Evolutionary conservation across 92 coral and sea anemone species (phyloP).

Genomic region (Porites cylindrica): DNA sequence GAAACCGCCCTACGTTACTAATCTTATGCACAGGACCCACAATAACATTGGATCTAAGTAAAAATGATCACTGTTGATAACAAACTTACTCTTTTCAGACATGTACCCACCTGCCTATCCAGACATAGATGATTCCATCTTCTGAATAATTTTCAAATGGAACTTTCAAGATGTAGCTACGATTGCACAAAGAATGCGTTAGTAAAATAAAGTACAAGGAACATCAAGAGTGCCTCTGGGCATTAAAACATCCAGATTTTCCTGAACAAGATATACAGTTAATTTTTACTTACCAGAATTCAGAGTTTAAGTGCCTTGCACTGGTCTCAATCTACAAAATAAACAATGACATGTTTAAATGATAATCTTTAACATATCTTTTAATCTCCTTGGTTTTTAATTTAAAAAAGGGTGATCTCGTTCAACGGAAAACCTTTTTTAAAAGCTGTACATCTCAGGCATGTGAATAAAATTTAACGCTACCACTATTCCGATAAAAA

Average conservation of each 20-base stretch:
- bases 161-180: constrained; percentile 95
- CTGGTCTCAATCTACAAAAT: constrained; percentile 77
- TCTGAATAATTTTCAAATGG: constrained; percentile 98
- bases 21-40: too few relatives aligned
- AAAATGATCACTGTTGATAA: too few relatives aligned
- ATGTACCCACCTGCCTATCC: constrained; percentile 94
- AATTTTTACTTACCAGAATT: constrained; percentile 82
- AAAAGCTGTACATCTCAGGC: too few relatives aligned
- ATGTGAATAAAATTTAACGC: too few relatives aligned
- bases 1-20: too few relatives aligned
- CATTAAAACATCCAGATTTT: neutral
- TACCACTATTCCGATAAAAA: too few relatives aligned
- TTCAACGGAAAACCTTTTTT: too few relatives aligned
- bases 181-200: neutral
- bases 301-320: constrained; percentile 86
- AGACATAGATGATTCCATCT: constrained; percentile 97
- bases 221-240: neutral
- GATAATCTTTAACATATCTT: neutral
- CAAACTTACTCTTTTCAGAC: too few relatives aligned
- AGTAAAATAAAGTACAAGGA: neutral
- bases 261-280: neutral
- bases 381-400: too few relatives aligned
- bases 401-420: too few relatives aligned
- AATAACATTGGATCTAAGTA: too few relatives aligned
- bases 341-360: neutral